Base-by-base conservation (phyloP, 2,888 invertebrate species). In the Thecocarcelia acutangulata region DNA sequence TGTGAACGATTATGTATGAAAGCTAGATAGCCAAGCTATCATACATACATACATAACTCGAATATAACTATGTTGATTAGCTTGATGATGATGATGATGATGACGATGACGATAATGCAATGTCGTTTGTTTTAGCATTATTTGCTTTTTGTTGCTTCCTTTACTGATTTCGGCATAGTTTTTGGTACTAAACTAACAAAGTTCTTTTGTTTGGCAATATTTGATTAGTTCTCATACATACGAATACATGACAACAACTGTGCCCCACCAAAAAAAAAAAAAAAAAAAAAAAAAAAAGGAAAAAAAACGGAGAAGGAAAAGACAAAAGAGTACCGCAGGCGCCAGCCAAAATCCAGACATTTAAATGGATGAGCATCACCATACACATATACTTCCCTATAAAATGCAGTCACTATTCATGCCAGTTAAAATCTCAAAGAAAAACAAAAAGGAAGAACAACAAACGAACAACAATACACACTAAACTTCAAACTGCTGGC, bases 241-340 rank as follows among this genome's bases (percentile, higher is more conserved):
- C 59, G 69, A 56, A 69, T 69, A 72, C 81, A 74, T 85, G 78
- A 80, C 77, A 77, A 80, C 84, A 73, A 83, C 85, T 78, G 81
- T 77, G 64, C 81, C 81, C 78, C 64, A 52, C 69, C 74, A 68
- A 50, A 37, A 50, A 46, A 33, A 42, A 21, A 1, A 48, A 54
- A 64, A 68, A 61, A 40, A 4, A 63, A 64, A 15, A 19, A 37
- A 44, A 63, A 73, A 81, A 82, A 74, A 89, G 24, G 5, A 50
- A 2, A 58, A 64, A 13, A 33, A 24, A 56, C n/a, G n/a, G n/a
- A n/a, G n/a, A n/a, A n/a, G n/a, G n/a, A 64, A 74, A 81, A 82
- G 76, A 89, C 88, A 89, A 89, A 89, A 87, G 89, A 87, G 88
- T 87, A 89, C 89, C 89, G 89, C 89, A 88, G 89, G 89, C 89